Base-by-base conservation (phyloP, 2,113 vertebrate species). In the Dascyllus trimaculatus region DNA sequence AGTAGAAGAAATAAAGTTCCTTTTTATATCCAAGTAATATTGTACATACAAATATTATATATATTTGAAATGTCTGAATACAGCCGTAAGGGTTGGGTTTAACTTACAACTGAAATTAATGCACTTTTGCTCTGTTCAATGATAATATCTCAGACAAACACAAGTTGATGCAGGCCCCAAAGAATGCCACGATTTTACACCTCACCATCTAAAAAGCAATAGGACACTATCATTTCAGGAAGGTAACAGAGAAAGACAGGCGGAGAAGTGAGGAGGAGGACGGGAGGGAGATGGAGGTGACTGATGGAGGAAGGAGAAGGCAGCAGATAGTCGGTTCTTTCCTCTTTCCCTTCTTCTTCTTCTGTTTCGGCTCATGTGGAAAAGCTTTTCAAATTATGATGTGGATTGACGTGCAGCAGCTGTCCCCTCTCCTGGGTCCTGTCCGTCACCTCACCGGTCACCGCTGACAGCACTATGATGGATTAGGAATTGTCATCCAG, bases 401-500 rank as follows among this genome's bases (percentile, higher is more conserved):
- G 89, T 90, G 90, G 93, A 93, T 88, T 94, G 94, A 93, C 92
- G 82, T 80, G 85, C 82, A 91, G 88, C 94, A 93, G 93, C 91
- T 93, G 93, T 90, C 90, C 82, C 85, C 88, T 84, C 92, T 91
- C 88, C 82, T 81, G 82, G 88, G 93, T 84, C 88, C 89, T 91
- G 91, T 93, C 90, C 81, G 80, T 92, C 93, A 91, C 88, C 93
- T 86, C 84, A 21, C 90, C 56, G 84, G 88, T 89, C 92, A 86
- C 78, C 67, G 53, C 85, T 93, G 93, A 95, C 94, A 94, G 92
- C 92, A 53, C 93, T 93, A 94, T 95, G 95, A 95, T 95, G 94
- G 95, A 95, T 95, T 94, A 94, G 93, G 94, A 94, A 94, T 94
- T 95, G 95, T 95, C 93, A 94, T 93, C 91, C 93, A 82, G 92